Evolutionary conservation across 2,888 invertebrate genomes (phyloP).

Genomic region (Steromphala cineraria): DNA sequence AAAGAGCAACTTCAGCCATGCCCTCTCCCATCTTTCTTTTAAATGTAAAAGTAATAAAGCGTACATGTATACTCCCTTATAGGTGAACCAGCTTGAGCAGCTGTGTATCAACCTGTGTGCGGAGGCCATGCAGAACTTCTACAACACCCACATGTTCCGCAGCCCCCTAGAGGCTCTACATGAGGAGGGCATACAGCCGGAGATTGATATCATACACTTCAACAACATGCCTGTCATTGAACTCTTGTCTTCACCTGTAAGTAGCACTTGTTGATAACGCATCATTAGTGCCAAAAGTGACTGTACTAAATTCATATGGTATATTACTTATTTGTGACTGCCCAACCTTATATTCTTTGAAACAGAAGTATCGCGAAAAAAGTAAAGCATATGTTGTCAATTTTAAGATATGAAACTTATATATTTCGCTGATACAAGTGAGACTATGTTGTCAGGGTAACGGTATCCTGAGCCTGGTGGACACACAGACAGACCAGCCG

Average conservation of each 20-base stretch:
- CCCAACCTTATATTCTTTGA: no score
- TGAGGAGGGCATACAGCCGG: slow-evolving; percentile 92
- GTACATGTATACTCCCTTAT: slow-evolving; percentile 27
- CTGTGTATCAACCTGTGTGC: slow-evolving; percentile 96
- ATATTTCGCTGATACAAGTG: background rate
- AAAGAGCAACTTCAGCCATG: no score
- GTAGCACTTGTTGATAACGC: background rate
- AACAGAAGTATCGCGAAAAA: no score
- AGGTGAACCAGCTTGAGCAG: slow-evolving; percentile 91
- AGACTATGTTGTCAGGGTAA: slow-evolving; percentile 80
- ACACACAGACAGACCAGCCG: slow-evolving; percentile 89
- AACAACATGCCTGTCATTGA: slow-evolving; percentile 97
- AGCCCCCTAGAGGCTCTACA: slow-evolving; percentile 93
- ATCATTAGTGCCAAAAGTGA: no score
- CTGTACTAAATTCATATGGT: no score
- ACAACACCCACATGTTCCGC: slow-evolving; percentile 97
- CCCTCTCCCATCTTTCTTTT: no score
- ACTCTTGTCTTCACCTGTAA: slow-evolving; percentile 85
- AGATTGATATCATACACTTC: slow-evolving; percentile 93
- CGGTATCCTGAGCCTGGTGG: slow-evolving; percentile 92
- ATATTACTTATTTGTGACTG: no score
- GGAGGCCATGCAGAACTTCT: slow-evolving; percentile 98
- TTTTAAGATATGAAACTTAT: background rate
- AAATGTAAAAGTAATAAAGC: no score
- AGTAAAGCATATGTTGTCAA: no score